phyloP scores from a whole-genome alignment of 2,888 invertebrate species.

The Aspidapion aeneum region DNA sequence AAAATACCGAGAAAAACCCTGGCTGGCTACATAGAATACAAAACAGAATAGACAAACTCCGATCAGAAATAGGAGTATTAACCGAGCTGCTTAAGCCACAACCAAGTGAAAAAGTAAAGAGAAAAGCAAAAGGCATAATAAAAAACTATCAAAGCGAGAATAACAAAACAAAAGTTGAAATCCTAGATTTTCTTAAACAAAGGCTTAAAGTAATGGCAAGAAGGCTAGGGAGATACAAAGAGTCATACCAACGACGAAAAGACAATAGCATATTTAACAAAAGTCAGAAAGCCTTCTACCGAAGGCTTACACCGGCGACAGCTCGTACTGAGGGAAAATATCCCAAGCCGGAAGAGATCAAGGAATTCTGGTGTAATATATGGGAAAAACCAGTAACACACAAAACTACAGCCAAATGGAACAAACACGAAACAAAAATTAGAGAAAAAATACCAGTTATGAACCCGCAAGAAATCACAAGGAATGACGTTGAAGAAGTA shows the following conservation, averaged over 20 bases:
- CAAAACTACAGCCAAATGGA: background rate
- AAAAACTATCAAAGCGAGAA: too few relatives aligned
- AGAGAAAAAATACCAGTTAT: background rate
- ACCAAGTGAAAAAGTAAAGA: too few relatives aligned
- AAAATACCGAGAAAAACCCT: too few relatives aligned
- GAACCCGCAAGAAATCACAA: background rate
- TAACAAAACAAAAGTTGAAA: too few relatives aligned
- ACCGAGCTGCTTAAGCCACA: too few relatives aligned
- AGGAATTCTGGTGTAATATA: background rate
- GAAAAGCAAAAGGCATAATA: too few relatives aligned
- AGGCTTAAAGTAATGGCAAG: background rate
- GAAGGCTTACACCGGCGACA: background rate
- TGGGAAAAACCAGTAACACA: background rate
- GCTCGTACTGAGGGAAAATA: too few relatives aligned
- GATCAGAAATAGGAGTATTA: too few relatives aligned
- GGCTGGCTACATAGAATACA: too few relatives aligned
- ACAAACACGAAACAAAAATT: background rate
- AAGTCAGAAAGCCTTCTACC: background rate
- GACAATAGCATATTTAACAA: background rate
- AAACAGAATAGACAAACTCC: too few relatives aligned
- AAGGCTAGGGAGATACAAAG: background rate
- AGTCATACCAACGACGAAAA: background rate
- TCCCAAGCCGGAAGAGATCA: background rate
- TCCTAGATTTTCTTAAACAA: background rate
- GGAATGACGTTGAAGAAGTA: too few relatives aligned